Evolutionary conservation across 2,797 vertebrate genomes (phyloP), one percentile per base, ranked within the genome.

Genomic region (Hoplostethus mediterraneus): DNA sequence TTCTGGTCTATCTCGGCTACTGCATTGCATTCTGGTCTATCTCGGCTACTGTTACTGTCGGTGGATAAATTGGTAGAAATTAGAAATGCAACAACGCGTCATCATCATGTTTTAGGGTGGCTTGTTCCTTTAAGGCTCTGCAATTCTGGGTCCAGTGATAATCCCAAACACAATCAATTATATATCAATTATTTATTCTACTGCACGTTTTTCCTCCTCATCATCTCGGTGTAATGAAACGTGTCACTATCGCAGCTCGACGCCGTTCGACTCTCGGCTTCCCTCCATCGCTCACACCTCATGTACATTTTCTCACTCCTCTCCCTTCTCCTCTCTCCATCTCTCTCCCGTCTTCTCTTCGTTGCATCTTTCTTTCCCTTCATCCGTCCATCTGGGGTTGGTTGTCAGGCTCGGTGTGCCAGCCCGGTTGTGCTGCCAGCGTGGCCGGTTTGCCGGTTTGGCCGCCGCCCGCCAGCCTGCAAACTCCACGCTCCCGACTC

Each of bases 401-500:
- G 2, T 63, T n/a, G 58, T 62, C 31, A 5, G 47, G 31, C n/a
- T n/a, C 38, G 42, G 74, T 40, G 75, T 56, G 21, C 77, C 73
- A 75, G 60, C 33, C 56, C 7, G 10, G 21, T 52, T 53, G 30
- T 48, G 59, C 49, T 87, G 79, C 89, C 88, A 90, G 82, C 82
- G 60, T 79, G 84, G 87, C 82, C n/a, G 38, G 33, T 81, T 86
- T 82, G 87, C 82, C n/a, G 38, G 33, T 81, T 86, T 82, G 84
- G 86, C 79, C 78, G 33, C 47, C 14, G 47, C 13, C 16, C 69
- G 55, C 63, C 8, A 42, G 56, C 40, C 58, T 56, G 81, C 60
- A 81, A 67, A 73, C 11, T 70, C 53, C 60, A 31, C 4, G 45
- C 52, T 70, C 42, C 74, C 70, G 55, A 61, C 3, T 74, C 62